phyloP scores from a whole-genome alignment of 1,140 invertebrate genomes.

The Drosophila sechellia region DNA sequence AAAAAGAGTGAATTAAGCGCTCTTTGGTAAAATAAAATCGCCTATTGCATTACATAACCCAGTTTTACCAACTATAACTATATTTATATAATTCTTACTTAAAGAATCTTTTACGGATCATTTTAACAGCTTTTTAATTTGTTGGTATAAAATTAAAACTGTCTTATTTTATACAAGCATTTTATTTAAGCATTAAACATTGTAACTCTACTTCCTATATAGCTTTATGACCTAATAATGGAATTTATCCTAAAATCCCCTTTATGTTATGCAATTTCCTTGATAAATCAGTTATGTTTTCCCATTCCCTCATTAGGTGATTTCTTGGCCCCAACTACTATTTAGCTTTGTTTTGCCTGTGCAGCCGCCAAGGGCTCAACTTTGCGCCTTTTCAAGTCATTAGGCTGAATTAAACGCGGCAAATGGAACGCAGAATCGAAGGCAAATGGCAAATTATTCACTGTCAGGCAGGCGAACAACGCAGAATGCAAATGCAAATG shows the following conservation, averaged over 20 bases:
- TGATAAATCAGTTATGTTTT: conserved; percentile 3
- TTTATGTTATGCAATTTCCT: conserved; percentile 7
- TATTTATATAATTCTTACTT: too few relatives aligned
- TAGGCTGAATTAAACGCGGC: conserved; percentile 63
- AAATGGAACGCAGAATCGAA: conserved; percentile 58
- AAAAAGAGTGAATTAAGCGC: not conserved
- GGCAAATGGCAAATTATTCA: conserved; percentile 79
- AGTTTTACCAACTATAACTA: too few relatives aligned
- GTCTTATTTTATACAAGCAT: not conserved
- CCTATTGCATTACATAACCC: not conserved
- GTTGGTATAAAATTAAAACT: too few relatives aligned
- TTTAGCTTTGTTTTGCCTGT: conserved; percentile 1
- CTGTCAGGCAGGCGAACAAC: conserved; percentile 60
- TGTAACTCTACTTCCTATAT: too few relatives aligned
- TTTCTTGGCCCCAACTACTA: not conserved
- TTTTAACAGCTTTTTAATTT: too few relatives aligned
- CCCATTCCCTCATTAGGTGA: conserved; percentile 20
- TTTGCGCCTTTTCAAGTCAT: conserved; percentile 74
- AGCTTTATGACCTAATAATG: too few relatives aligned
- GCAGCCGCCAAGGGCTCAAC: conserved; percentile 55
- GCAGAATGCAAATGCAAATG: conserved; percentile 61
- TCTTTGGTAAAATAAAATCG: not conserved
- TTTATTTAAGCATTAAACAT: not conserved
- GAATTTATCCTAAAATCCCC: not conserved
- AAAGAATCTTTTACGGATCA: too few relatives aligned